Evolutionary conservation across 2,113 vertebrate species (phyloP).

Genomic region (Phocoena sinus): DNA sequence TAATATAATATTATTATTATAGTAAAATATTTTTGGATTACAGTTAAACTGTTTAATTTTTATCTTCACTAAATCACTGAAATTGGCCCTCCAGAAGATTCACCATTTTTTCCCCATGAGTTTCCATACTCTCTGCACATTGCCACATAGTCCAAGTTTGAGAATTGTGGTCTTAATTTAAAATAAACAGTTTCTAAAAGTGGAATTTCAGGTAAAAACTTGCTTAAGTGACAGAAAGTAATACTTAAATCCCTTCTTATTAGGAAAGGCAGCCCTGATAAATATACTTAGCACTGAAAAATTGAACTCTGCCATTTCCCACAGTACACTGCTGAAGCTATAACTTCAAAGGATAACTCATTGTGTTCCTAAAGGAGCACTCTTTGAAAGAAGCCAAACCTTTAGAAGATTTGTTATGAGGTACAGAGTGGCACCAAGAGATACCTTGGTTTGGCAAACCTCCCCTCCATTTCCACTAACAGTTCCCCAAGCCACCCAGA

Average conservation of each 20-base stretch:
- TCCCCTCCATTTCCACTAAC: background rate
- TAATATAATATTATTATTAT: background rate
- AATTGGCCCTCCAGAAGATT: background rate
- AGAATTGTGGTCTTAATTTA: background rate
- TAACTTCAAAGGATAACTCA: background rate
- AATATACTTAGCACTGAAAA: background rate
- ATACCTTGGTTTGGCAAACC: background rate
- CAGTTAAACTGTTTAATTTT: background rate
- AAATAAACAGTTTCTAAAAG: conserved; percentile 1
- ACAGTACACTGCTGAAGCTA: background rate
- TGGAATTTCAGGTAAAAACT: background rate
- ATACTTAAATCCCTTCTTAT: background rate
- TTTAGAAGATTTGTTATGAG: background rate
- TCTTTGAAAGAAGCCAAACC: background rate
- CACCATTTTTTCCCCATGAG: background rate
- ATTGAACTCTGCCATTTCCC: background rate
- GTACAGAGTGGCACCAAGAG: background rate
- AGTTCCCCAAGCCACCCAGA: background rate
- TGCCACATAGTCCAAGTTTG: background rate
- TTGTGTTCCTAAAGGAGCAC: background rate
- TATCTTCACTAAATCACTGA: background rate
- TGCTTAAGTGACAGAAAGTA: background rate
- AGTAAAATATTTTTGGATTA: background rate
- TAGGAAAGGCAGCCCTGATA: background rate
- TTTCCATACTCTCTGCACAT: background rate